phyloP scores from a whole-genome alignment of 2,797 vertebrate genomes.

The Pogonophryne albipinna region DNA sequence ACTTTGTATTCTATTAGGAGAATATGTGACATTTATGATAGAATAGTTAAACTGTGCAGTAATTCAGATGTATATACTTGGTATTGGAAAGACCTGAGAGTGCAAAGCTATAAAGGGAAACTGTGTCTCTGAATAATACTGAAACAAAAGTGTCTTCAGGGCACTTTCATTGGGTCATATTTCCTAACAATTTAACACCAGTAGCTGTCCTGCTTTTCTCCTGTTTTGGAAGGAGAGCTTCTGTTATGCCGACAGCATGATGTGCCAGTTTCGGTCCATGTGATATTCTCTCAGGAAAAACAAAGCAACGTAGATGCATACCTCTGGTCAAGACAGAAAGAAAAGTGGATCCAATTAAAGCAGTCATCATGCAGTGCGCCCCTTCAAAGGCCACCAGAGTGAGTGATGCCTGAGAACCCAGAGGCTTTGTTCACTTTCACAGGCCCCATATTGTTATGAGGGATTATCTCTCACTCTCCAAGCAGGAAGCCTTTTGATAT shows the following conservation, averaged over 20 bases:
- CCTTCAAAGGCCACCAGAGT: constrained; percentile 23
- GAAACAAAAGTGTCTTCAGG: constrained; percentile 34
- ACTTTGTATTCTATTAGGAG: constrained; percentile 14
- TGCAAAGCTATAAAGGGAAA: constrained; percentile 14
- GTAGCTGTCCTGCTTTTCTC: constrained; percentile 16
- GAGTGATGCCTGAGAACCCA: constrained; percentile 26
- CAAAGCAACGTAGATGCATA: background rate
- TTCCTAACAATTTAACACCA: constrained; percentile 43
- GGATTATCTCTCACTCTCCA: constrained; percentile 49
- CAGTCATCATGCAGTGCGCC: constrained; percentile 8
- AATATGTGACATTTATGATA: constrained; percentile 31
- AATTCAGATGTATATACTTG: constrained; percentile 47
- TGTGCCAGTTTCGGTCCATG: constrained; percentile 15
- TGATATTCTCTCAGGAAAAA: constrained; percentile 33
- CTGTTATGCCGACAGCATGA: constrained; percentile 20
- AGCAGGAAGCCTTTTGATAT: constrained; percentile 67
- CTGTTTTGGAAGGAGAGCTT: constrained; percentile 7
- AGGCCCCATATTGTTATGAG: constrained; percentile 51
- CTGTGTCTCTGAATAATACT: constrained; percentile 28
- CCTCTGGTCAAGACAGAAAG: constrained; percentile 14
- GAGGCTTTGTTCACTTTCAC: constrained; percentile 38
- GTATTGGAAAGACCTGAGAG: constrained; percentile 13
- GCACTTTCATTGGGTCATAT: constrained; percentile 40
- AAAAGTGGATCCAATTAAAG: constrained; percentile 47
- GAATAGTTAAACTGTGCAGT: constrained; percentile 31